Evolutionary conservation across 2,797 vertebrate genomes (phyloP).

Genomic region (Amazonetta brasiliensis): DNA sequence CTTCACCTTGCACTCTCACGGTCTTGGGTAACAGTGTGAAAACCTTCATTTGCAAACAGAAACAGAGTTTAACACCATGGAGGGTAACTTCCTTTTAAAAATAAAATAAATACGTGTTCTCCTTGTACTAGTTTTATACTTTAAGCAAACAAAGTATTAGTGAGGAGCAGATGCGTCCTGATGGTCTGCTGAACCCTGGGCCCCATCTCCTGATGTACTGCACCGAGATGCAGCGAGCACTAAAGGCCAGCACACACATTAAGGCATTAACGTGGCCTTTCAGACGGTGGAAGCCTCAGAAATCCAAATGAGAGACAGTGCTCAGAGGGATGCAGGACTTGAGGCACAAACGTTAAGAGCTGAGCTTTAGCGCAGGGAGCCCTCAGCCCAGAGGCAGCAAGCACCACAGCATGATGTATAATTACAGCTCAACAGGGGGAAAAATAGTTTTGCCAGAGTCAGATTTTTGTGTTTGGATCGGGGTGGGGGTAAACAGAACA

Average conservation of each 20-base stretch:
- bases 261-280: background rate
- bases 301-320: background rate
- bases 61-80: accelerated
- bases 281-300: accelerated
- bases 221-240: accelerated
- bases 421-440: background rate
- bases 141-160: background rate
- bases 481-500: background rate
- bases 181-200: accelerated
- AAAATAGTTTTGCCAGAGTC: background rate
- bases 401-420: background rate
- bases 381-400: background rate
- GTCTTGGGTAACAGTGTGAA: background rate
- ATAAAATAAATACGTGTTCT: background rate
- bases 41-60: background rate
- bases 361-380: background rate
- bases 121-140: background rate
- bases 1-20: background rate
- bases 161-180: background rate
- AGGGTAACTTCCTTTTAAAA: background rate
- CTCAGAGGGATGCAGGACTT: background rate
- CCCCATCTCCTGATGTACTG: background rate
- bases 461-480: background rate
- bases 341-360: background rate
- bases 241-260: accelerated